Evolutionary conservation across 2,113 vertebrate species (phyloP).

Genomic region (Octodon degus): DNA sequence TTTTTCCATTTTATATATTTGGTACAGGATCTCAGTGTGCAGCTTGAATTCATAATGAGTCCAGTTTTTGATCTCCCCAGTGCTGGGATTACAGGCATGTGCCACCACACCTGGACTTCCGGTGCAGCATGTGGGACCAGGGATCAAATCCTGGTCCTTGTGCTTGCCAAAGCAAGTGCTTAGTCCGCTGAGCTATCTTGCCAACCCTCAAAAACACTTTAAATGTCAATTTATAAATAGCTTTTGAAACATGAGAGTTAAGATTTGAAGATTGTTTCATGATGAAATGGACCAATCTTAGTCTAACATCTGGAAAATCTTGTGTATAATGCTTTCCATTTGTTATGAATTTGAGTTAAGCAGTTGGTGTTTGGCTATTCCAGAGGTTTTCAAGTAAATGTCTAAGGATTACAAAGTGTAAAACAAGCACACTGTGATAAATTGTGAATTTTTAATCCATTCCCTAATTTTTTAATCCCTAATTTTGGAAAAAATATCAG

Average conservation of each 20-base stretch:
- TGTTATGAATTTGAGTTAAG: constrained; percentile 80
- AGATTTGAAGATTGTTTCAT: background rate
- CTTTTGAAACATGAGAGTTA: background rate
- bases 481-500: constrained; percentile 60
- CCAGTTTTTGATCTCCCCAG: too few relatives aligned
- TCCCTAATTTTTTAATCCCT: constrained; percentile 53
- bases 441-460: constrained; percentile 71
- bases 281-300: constrained; percentile 51
- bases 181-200: too few relatives aligned
- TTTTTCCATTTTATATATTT: too few relatives aligned
- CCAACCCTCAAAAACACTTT: background rate
- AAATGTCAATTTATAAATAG: background rate
- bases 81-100: too few relatives aligned
- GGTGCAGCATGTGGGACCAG: too few relatives aligned
- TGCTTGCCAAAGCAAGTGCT: too few relatives aligned
- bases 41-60: too few relatives aligned
- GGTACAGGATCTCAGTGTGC: too few relatives aligned
- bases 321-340: constrained; percentile 79
- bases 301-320: constrained; percentile 70
- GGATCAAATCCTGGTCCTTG: too few relatives aligned
- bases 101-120: too few relatives aligned
- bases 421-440: constrained; percentile 61
- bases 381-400: constrained; percentile 78
- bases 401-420: constrained; percentile 74
- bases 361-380: constrained; percentile 78